Percentiles rank a stretch among this genome's conserved stretches.
Evolutionary conservation across 2,888 invertebrate species (phyloP).

Genomic region (Sinopyrophorus schimmeli): DNA sequence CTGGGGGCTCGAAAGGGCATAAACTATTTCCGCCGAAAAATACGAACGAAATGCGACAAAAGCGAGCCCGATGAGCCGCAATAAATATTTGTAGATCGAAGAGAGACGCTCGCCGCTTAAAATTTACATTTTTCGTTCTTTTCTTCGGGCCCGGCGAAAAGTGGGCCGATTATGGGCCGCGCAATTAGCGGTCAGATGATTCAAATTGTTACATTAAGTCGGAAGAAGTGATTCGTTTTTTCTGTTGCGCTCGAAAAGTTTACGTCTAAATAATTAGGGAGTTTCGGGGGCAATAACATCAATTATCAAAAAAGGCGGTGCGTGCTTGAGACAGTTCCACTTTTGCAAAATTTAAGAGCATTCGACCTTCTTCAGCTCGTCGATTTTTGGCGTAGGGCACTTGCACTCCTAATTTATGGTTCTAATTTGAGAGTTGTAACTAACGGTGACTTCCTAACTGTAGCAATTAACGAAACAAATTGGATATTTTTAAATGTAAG

Average conservation of each 20-base stretch:
- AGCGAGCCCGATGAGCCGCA: slow-evolving; percentile 4
- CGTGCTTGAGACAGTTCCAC: slow-evolving; percentile 6
- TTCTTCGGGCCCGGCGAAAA: background rate
- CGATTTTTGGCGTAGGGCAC: slow-evolving; percentile 21
- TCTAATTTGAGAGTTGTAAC: slow-evolving; percentile 29
- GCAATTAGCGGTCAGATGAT: too few species aligned
- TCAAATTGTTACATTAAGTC: background rate
- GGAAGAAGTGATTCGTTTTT: background rate
- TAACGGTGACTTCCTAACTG: slow-evolving; percentile 27
- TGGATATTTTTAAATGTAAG: slow-evolving; percentile 17
- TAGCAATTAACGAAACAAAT: slow-evolving; percentile 30
- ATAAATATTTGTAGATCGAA: slow-evolving; percentile 8
- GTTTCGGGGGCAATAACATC: slow-evolving; percentile 14
- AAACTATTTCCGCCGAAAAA: slow-evolving; percentile 10
- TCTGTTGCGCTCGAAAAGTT: background rate
- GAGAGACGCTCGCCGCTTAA: background rate
- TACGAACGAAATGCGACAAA: slow-evolving; percentile 2
- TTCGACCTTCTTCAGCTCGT: slow-evolving; percentile 10
- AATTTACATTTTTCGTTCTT: slow-evolving; percentile 4
- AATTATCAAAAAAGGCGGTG: slow-evolving; percentile 1
- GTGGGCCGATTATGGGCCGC: too few species aligned
- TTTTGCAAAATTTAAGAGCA: slow-evolving; percentile 18
- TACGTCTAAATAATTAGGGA: too few species aligned
- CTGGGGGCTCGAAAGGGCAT: slow-evolving; percentile 5
- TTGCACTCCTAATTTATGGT: slow-evolving; percentile 29